These are phyloP conservation scores for Lasioglossum leucozonium DNA, from an alignment of 2,888 invertebrate species.

Conservation along the genomic window DNA sequence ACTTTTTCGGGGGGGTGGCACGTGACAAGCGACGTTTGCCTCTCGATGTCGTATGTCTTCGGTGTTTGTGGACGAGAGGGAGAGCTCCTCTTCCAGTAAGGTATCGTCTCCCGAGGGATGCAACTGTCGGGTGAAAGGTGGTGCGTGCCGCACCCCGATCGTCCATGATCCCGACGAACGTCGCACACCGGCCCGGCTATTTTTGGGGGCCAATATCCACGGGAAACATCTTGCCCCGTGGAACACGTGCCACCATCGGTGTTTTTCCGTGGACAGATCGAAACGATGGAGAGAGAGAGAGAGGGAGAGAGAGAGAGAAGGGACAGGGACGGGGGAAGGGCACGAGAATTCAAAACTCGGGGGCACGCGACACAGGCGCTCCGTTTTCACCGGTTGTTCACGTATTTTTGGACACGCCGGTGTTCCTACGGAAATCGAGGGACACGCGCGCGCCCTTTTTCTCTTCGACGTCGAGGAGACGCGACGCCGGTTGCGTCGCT, in stretches of 20 bases:
- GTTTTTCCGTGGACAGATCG: conserved; percentile 55
- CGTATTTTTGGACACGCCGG: conserved; percentile 68
- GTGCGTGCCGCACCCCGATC: conserved; percentile 25
- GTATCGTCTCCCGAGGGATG: conserved; percentile 23
- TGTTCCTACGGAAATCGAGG: conserved; percentile 12
- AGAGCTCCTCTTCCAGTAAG: neutral
- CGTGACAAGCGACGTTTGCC: neutral
- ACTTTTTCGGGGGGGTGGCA: neutral
- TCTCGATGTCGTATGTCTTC: neutral
- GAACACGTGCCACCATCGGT: conserved; percentile 69
- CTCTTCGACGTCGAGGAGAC: conserved; percentile 8
- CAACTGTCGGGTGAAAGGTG: conserved; percentile 37
- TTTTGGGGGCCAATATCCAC: conserved; percentile 57
- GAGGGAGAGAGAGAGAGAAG: neutral
- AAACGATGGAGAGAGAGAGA: conserved; percentile 12
- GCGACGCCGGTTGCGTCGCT: conserved; percentile 32
- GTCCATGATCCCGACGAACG: conserved; percentile 26
- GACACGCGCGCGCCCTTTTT: conserved; percentile 22
- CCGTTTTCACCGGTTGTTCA: conserved; percentile 44
- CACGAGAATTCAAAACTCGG: conserved; percentile 31
- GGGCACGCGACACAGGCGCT: conserved; percentile 65
- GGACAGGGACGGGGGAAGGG: neutral
- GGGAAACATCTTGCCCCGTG: conserved; percentile 65
- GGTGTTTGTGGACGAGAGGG: neutral
- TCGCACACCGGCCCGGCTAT: conserved; percentile 50